These are phyloP conservation scores for Cyclophora punctaria DNA, from an alignment of 2,888 invertebrate species.

Conservation along the genomic window DNA sequence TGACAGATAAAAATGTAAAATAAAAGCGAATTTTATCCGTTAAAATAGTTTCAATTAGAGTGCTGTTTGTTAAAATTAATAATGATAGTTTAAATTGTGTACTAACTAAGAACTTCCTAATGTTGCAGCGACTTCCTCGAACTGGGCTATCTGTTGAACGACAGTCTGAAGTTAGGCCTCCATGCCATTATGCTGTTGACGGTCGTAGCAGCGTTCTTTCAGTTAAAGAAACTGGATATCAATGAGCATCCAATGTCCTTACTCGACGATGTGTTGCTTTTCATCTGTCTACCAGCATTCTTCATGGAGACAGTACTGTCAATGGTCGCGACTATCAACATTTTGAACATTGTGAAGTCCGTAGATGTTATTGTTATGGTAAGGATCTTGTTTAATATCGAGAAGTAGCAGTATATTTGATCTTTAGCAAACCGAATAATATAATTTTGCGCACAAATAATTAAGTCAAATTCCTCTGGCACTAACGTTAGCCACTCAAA, in stretches of 20 bases:
- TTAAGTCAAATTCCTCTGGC: no score
- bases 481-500: no score
- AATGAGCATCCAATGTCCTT: conserved; percentile 78
- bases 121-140: conserved; percentile 61
- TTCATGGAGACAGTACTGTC: conserved; percentile 81
- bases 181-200: conserved; percentile 75
- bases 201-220: conserved; percentile 76
- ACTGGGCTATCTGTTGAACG: conserved; percentile 66
- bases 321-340: conserved; percentile 77
- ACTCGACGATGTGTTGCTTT: conserved; percentile 81
- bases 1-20: no score
- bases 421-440: no score
- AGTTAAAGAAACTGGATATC: conserved; percentile 79
- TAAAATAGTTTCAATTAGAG: not conserved
- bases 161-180: conserved; percentile 69
- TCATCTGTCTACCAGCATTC: conserved; percentile 83
- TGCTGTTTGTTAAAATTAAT: no score
- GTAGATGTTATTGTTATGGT: conserved; percentile 75
- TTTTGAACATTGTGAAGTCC: conserved; percentile 65
- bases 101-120: not conserved
- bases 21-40: no score
- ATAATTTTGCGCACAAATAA: no score
- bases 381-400: conserved; percentile 20
- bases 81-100: no score
- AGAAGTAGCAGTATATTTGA: no score